Evolutionary conservation across 2,797 vertebrate species (phyloP).

Genomic region (Phataginus tricuspis): DNA sequence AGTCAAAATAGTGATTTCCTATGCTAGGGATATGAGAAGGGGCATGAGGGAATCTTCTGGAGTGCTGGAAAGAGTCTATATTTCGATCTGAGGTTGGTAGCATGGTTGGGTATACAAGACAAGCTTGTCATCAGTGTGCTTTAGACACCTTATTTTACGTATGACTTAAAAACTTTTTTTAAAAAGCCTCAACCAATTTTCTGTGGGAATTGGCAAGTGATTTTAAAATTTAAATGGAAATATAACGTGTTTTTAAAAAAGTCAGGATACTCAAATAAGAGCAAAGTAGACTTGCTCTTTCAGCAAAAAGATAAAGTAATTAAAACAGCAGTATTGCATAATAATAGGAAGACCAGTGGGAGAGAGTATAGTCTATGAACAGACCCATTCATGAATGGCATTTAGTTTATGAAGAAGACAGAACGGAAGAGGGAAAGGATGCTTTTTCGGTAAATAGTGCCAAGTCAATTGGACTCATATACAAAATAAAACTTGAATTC

Average conservation of each 20-base stretch:
- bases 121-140: neutral
- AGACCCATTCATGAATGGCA: neutral
- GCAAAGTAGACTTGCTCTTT: neutral
- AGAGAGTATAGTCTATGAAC: neutral
- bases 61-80: neutral
- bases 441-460: neutral
- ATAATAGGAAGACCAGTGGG: neutral
- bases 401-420: neutral
- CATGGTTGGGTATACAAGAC: neutral
- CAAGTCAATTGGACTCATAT: neutral
- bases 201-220: neutral
- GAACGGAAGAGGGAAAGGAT: neutral
- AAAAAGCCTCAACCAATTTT: neutral
- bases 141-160: neutral
- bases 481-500: neutral
- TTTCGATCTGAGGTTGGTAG: neutral
- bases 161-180: neutral
- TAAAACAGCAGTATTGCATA: neutral
- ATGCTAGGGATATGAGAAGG: neutral
- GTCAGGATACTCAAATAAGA: neutral
- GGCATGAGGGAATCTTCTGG: neutral
- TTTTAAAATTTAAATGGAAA: constrained; percentile 15
- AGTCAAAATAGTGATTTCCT: neutral
- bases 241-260: neutral
- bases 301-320: neutral